These are phyloP conservation scores for Scaptomyza caliginosa DNA, from an alignment of 2,888 invertebrate genomes.

Conservation along the genomic window DNA sequence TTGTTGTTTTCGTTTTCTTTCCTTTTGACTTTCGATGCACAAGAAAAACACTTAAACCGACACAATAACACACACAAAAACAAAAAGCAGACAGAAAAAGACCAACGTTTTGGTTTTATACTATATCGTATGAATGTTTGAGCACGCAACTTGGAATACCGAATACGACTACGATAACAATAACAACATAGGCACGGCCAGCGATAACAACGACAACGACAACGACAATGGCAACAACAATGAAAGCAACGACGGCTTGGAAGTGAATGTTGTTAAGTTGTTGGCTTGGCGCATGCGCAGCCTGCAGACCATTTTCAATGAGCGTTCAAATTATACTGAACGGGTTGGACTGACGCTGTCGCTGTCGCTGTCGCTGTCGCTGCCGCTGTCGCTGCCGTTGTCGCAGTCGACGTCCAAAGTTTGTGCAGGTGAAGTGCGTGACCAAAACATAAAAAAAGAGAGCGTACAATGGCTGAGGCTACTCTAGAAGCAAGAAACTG, in stretches of 20 bases:
- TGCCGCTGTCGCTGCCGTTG: constrained; percentile 3
- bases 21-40: constrained; percentile 39
- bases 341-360: constrained; percentile 36
- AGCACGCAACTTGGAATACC: constrained; percentile 41
- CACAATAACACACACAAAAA: constrained; percentile 19
- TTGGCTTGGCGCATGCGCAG: constrained; percentile 68
- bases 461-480: constrained; percentile 28
- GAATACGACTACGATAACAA: constrained; percentile 6
- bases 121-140: constrained; percentile 7
- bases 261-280: constrained; percentile 40
- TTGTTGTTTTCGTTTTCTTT: not conserved
- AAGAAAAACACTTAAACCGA: constrained; percentile 35
- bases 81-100: too few relatives aligned
- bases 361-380: constrained; percentile 10
- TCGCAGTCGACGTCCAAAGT: not conserved
- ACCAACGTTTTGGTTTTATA: constrained; percentile 12
- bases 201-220: constrained; percentile 4
- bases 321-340: constrained; percentile 74
- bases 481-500: constrained; percentile 49
- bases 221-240: not conserved
- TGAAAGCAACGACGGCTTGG: constrained; percentile 24
- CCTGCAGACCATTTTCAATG: constrained; percentile 76
- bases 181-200: too few relatives aligned
- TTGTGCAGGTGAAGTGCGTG: constrained; percentile 17
- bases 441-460: constrained; percentile 50